These are phyloP conservation scores for Siniperca chuatsi DNA, from an alignment of 2,113 vertebrate genomes.

Conservation along the genomic window DNA sequence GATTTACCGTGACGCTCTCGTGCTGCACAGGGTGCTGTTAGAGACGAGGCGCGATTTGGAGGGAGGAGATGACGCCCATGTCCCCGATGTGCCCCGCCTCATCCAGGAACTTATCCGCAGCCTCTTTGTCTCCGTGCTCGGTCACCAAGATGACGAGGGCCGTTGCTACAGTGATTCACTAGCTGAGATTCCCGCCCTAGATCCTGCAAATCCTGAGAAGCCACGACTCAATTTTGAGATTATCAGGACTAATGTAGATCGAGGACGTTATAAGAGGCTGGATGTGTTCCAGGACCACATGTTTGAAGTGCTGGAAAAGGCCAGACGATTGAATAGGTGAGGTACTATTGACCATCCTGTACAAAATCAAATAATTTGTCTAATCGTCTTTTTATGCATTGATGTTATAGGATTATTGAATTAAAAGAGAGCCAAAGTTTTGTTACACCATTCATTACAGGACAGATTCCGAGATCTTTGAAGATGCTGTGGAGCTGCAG, in stretches of 20 bases:
- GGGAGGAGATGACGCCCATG: slow-evolving; percentile 94
- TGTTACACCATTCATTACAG: slow-evolving; percentile 75
- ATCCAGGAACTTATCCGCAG: slow-evolving; percentile 98
- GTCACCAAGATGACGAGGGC: slow-evolving; percentile 98
- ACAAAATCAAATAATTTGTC: neutral
- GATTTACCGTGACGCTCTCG: slow-evolving; percentile 97
- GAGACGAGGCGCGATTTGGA: slow-evolving; percentile 95
- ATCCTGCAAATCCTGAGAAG: slow-evolving; percentile 90
- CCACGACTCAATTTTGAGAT: slow-evolving; percentile 94
- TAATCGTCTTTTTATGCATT: neutral
- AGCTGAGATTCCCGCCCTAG: slow-evolving; percentile 93
- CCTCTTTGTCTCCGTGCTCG: slow-evolving; percentile 97
- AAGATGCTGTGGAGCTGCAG: slow-evolving; percentile 97
- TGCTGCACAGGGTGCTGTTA: slow-evolving; percentile 95
- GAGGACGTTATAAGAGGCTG: slow-evolving; percentile 92
- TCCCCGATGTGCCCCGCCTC: slow-evolving; percentile 94
- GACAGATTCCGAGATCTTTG: slow-evolving; percentile 98
- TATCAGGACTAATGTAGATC: slow-evolving; percentile 94
- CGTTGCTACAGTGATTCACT: slow-evolving; percentile 99
- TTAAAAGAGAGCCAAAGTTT: neutral
- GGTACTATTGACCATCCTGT: slow-evolving; percentile 19
- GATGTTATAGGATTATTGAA: neutral
- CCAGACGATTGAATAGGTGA: slow-evolving; percentile 94
- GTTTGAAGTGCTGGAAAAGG: slow-evolving; percentile 98
- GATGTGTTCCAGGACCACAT: slow-evolving; percentile 99